Base-by-base conservation (phyloP, 2,888 invertebrate species). In the Lordiphosa fenestrarum region DNA sequence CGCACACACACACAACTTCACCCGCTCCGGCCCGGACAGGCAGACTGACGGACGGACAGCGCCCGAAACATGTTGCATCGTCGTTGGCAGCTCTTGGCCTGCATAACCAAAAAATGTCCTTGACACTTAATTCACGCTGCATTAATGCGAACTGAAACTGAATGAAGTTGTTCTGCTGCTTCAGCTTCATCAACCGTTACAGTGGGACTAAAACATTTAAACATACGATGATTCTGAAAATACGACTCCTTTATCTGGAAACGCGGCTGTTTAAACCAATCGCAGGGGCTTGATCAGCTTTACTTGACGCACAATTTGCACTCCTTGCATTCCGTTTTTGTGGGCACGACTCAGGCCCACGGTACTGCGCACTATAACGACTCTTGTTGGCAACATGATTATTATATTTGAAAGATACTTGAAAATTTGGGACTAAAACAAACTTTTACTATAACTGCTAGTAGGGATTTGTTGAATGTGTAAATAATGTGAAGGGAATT, bases 71-170 rank as follows among this genome's bases (percentile, higher is more conserved):
- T 78, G 82, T 75, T 84, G 75, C 77, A 56, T 73, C 66, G 82
- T 69, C 59, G 66, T 37, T 53, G 44, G 47, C 70, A 69, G 61
- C 66, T 68, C 66, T 66, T 66, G 70, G 61, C 30, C 72, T 72
- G 62, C 76, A 70, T 52, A 63, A 68, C 78, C 76, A 75, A 84
- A 84, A 82, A 82, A 71, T 82, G 81, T 82, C 81, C 81, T 82
- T 82, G 81, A 84, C 81, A 85, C 85, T 82, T 85, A 82, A 82
- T 84, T 84, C 85, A 82, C 85, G 83, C 83, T 76, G 81, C 78
- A 82, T 84, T 82, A 82, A 82, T 82, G 80, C 65, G 72, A 71
- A 76, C 74, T 76, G 77, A 85, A 71, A 76, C 69, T 80, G 74
- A 85, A 85, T 82, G 76, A 71, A 84, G 85, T 72, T 84, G 76